phyloP scores from a whole-genome alignment of 2,113 vertebrate genomes.

The Odocoileus virginianus region DNA sequence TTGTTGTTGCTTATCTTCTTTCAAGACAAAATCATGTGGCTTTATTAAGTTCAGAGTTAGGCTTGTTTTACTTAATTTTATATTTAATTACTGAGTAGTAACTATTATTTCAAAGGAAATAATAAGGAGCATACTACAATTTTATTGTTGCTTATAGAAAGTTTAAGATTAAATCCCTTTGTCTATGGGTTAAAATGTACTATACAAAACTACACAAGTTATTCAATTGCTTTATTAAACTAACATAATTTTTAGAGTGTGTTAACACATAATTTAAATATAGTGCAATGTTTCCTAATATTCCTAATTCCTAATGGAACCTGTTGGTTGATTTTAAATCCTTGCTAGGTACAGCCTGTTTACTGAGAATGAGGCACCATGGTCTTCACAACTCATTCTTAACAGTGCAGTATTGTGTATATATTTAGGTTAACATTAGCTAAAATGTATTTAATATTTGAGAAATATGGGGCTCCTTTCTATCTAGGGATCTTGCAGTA shows the following conservation, averaged over 20 bases:
- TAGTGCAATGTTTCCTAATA: background rate
- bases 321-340: background rate
- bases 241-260: background rate
- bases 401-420: background rate
- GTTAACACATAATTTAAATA: background rate
- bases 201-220: background rate
- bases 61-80: background rate
- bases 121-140: background rate
- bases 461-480: background rate
- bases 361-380: background rate
- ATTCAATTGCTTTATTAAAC: background rate
- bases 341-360: background rate
- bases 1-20: background rate
- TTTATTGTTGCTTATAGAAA: background rate
- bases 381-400: background rate
- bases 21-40: background rate
- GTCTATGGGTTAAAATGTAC: background rate
- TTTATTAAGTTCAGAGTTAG: background rate
- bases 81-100: background rate
- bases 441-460: background rate
- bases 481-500: background rate
- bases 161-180: background rate
- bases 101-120: background rate
- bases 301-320: background rate
- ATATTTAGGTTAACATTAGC: background rate